A percentile compares a stretch with the other conserved stretches of the same genome.
Conservation (phyloP, 2,113 vertebrate genomes). For the Calyptommatus sinebrachiatus region DNA sequence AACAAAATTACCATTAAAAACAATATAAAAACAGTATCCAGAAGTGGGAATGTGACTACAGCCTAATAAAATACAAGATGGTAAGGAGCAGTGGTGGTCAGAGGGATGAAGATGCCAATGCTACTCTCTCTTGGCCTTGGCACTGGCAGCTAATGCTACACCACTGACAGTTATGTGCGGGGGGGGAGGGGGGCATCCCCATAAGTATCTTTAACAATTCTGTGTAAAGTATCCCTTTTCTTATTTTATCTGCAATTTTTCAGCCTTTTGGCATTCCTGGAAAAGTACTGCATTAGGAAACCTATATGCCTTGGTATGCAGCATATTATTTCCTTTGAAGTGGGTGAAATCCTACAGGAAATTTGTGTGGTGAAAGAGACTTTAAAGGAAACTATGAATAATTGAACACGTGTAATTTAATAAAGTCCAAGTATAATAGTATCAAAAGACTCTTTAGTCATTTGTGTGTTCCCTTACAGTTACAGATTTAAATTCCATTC, state of each 20-base stretch:
- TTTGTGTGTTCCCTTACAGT: conserved; percentile 27
- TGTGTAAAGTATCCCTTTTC: neutral
- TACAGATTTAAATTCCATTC: conserved; percentile 42
- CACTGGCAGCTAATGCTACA: too few species aligned
- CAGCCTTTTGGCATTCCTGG: conserved; percentile 8
- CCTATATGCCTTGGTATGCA: neutral
- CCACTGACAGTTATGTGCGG: too few species aligned
- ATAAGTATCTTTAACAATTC: neutral
- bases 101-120: too few species aligned
- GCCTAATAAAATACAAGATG: too few species aligned
- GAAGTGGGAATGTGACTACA: too few species aligned
- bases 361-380: conserved; percentile 30
- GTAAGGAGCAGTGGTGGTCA: too few species aligned
- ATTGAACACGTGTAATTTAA: conserved; percentile 43
- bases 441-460: conserved; percentile 15
- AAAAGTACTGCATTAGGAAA: conserved; percentile 14
- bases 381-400: conserved; percentile 48
- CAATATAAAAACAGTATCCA: too few species aligned
- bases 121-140: too few species aligned
- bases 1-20: too few species aligned
- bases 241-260: conserved; percentile 33
- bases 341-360: conserved; percentile 37
- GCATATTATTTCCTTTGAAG: neutral
- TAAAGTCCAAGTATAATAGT: conserved; percentile 29
- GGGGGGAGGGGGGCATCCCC: too few species aligned